These are phyloP conservation scores for Petrolisthes cinctipes DNA, from an alignment of 2,888 invertebrate genomes.

Conservation along the genomic window DNA sequence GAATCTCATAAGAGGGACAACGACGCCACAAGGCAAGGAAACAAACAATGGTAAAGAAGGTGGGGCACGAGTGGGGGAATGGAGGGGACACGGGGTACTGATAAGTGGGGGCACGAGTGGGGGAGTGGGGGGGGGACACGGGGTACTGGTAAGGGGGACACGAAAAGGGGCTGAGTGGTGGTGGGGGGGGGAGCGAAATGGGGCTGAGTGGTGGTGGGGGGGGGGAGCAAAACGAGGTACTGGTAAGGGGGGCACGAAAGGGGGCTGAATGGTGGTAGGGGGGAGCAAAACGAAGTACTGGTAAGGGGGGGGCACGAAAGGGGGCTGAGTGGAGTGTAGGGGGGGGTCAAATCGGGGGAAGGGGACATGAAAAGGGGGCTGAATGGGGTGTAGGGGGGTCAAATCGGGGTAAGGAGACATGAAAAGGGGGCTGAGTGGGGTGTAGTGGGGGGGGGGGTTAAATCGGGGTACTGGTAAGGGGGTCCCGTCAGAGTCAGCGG, in stretches of 20 bases:
- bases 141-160: no score
- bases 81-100: neutral
- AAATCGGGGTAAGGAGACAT: neutral
- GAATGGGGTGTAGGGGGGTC: neutral
- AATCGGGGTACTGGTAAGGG: constrained; percentile 1
- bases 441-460: neutral
- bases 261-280: no score
- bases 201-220: neutral
- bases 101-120: neutral
- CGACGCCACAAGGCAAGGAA: neutral
- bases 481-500: constrained; percentile 54
- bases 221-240: neutral
- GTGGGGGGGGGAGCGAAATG: neutral
- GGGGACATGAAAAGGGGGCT: neutral
- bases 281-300: neutral
- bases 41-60: neutral
- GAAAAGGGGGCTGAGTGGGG: neutral
- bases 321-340: neutral
- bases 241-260: no score
- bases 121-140: neutral
- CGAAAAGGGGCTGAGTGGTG: no score
- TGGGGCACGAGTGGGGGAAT: neutral
- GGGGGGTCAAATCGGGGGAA: neutral
- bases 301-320: neutral
- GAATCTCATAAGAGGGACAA: no score